Evolutionary conservation across 2,113 vertebrate genomes (phyloP).

Genomic region (Gymnogyps californianus): DNA sequence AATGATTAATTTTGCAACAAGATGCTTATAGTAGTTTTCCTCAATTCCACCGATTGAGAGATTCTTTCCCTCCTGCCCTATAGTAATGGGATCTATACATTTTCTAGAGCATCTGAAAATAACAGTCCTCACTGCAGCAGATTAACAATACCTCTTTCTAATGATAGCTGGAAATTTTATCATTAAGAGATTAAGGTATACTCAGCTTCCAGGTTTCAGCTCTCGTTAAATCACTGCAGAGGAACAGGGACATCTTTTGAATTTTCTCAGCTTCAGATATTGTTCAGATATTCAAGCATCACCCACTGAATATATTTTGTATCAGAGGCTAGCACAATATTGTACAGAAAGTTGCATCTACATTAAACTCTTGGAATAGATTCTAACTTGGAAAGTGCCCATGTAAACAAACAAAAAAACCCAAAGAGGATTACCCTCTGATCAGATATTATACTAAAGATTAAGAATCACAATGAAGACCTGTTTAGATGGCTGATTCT

Average conservation of each 20-base stretch:
- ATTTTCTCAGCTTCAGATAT: background rate
- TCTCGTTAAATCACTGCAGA: background rate
- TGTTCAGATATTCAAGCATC: background rate
- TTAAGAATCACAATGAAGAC: background rate
- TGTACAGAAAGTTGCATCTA: background rate
- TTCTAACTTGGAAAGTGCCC: background rate
- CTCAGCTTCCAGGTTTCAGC: background rate
- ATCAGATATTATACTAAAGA: background rate
- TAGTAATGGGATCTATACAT: background rate
- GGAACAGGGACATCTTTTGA: background rate
- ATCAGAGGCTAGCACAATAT: background rate
- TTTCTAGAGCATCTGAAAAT: background rate
- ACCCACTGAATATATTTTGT: background rate
- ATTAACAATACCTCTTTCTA: background rate
- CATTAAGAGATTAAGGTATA: background rate
- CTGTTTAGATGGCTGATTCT: rapidly evolving
- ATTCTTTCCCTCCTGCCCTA: background rate
- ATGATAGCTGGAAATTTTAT: background rate
- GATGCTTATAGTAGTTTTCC: background rate
- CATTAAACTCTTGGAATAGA: background rate
- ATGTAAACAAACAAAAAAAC: background rate
- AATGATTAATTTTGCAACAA: background rate
- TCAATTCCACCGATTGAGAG: background rate
- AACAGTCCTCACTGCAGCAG: background rate
- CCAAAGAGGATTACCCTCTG: background rate